Conservation (phyloP, 2,113 vertebrate species). For the Pungitius pungitius region DNA sequence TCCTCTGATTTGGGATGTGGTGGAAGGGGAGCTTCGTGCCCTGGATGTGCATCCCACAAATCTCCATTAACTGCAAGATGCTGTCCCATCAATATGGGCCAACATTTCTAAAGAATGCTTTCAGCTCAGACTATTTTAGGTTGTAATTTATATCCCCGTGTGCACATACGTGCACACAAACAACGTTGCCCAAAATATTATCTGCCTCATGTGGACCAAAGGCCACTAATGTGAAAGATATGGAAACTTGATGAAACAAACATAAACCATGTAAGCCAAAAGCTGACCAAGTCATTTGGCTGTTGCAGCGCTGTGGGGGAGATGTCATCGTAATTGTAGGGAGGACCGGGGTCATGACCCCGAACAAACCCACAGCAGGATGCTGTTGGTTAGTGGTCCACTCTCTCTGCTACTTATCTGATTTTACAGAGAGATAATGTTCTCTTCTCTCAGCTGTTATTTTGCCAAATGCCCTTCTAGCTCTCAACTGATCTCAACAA, state of each 20-base stretch:
- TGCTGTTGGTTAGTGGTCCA: constrained; percentile 68
- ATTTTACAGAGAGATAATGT: constrained; percentile 50
- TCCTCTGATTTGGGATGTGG: too few relatives aligned
- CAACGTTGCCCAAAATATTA: constrained; percentile 1
- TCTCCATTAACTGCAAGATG: too few relatives aligned
- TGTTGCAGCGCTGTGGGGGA: constrained; percentile 58
- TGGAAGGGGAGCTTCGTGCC: too few relatives aligned
- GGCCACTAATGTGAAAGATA: constrained; percentile 32
- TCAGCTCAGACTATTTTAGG: neutral
- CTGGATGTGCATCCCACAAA: too few relatives aligned
- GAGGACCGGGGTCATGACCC: constrained; percentile 65
- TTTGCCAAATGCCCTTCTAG: constrained; percentile 5
- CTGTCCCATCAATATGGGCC: too few relatives aligned
- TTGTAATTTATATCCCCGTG: neutral
- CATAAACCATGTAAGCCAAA: constrained; percentile 43
- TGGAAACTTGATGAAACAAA: constrained; percentile 12
- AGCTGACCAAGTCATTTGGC: constrained; percentile 55
- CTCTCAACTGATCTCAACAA: constrained; percentile 1
- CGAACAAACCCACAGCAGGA: constrained; percentile 59
- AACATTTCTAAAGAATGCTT: too few relatives aligned
- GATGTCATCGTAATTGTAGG: constrained; percentile 70
- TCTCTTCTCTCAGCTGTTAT: constrained; percentile 20
- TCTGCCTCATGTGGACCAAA: neutral
- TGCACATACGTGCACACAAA: neutral
- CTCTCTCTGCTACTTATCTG: constrained; percentile 54